These are phyloP conservation scores for Troides oblongomaculatus DNA, from an alignment of 2,888 invertebrate genomes.

Conservation along the genomic window DNA sequence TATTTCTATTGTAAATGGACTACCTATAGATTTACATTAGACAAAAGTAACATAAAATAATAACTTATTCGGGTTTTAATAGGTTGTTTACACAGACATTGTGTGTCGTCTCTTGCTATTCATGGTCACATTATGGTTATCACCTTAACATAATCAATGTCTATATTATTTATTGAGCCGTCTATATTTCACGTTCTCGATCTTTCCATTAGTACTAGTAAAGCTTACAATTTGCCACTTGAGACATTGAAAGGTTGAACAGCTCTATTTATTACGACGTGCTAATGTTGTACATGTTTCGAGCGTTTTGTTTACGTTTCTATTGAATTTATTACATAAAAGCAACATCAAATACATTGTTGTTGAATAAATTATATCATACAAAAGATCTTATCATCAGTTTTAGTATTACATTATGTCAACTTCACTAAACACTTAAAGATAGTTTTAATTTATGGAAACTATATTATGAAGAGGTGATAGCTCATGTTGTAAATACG, in stretches of 20 bases:
- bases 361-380: not conserved
- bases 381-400: not conserved
- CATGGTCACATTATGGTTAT: not conserved
- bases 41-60: too few relatives aligned
- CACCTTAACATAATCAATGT: conserved; percentile 37
- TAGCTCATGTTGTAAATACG: too few relatives aligned
- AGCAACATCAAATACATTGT: not conserved
- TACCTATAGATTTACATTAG: too few relatives aligned
- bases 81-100: too few relatives aligned
- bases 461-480: too few relatives aligned
- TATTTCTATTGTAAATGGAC: too few relatives aligned
- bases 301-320: conserved; percentile 13
- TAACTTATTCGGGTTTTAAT: too few relatives aligned
- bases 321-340: not conserved
- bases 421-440: too few relatives aligned
- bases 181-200: conserved; percentile 52
- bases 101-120: not conserved
- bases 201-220: conserved; percentile 43
- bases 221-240: conserved; percentile 31
- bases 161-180: conserved; percentile 38
- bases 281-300: conserved; percentile 16
- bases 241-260: conserved; percentile 26
- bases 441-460: too few relatives aligned
- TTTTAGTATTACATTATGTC: not conserved
- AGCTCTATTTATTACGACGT: conserved; percentile 25